Evolutionary conservation across 2,797 vertebrate genomes (phyloP).

Genomic region (Leuciscus waleckii): DNA sequence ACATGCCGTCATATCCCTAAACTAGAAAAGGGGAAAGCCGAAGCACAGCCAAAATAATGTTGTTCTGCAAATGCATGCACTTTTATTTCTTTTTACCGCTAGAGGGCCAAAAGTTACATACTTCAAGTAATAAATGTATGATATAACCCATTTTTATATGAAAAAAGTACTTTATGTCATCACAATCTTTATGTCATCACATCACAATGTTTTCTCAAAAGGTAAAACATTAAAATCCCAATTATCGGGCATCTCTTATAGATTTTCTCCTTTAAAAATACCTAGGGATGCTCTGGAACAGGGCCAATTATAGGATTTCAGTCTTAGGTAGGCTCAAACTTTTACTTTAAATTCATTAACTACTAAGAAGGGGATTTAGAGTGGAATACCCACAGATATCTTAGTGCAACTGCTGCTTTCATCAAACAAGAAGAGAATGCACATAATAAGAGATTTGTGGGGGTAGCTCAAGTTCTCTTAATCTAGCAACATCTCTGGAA

Average conservation of each 20-base stretch:
- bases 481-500: not conserved
- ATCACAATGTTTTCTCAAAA: conserved; percentile 11
- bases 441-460: not conserved
- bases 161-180: not conserved
- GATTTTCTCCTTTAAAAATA: not conserved
- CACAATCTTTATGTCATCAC: not conserved
- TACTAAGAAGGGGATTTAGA: not conserved
- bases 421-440: not conserved
- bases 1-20: no score
- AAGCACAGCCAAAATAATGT: not conserved
- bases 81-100: not conserved
- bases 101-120: not conserved
- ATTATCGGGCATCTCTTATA: not conserved
- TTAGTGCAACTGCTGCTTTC: not conserved
- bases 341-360: not conserved
- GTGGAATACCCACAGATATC: not conserved
- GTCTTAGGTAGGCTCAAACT: not conserved
- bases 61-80: not conserved
- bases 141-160: not conserved
- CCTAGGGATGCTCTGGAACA: not conserved
- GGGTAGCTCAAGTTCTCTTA: not conserved
- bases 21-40: not conserved
- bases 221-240: not conserved
- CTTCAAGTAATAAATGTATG: not conserved
- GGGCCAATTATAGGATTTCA: not conserved